Base-by-base conservation (phyloP, 2,888 invertebrate species). In the Colostygia pectinataria region DNA sequence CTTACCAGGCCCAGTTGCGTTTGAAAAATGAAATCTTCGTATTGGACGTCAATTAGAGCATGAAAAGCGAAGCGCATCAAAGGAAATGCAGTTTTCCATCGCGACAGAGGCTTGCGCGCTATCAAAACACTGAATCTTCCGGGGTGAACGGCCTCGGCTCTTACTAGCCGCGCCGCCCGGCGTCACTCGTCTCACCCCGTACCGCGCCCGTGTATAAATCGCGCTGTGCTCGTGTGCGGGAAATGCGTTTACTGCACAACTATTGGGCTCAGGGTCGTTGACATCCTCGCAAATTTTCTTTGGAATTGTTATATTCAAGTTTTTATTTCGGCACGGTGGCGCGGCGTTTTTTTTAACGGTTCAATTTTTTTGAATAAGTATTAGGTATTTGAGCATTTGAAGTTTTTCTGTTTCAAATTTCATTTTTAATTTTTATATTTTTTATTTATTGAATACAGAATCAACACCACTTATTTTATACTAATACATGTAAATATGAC, bases 41-140 rank as follows among this genome's bases (percentile, higher is more conserved):
- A 76, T 79, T 66, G 66, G 54, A 65, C 66, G 63, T 79, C 81
- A 88, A 87, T 83, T 83, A 84, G 86, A 83, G 86, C 85, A 79
- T 85, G 84, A 83, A 88, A 88, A 86, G 83, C 81, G 80, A 81
- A 79, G 81, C 77, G 84, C 80, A 77, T 83, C 77, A 80, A 86
- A 86, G 88, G 89, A 90, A 90, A 89, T 87, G 83, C 83, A 87
- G 83, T 87, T 90, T 89, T 87, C 83, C 83, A 85, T 74, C 74
- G 67, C 68, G 68, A 61, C 68, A 75, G 77, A 86, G 87, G 88
- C 85, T 86, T 74, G 74, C 71, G 80, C 80, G 81, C 83, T 88
- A 90, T 89, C 89, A 90, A 89, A 90, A 90, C 89, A 90, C 80
- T 88, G 88, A 80, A 88, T 91, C 85, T 89, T 88, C 86, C 89